phyloP scores from a whole-genome alignment of 2,888 invertebrate genomes.

The Apodemia hepburni region DNA sequence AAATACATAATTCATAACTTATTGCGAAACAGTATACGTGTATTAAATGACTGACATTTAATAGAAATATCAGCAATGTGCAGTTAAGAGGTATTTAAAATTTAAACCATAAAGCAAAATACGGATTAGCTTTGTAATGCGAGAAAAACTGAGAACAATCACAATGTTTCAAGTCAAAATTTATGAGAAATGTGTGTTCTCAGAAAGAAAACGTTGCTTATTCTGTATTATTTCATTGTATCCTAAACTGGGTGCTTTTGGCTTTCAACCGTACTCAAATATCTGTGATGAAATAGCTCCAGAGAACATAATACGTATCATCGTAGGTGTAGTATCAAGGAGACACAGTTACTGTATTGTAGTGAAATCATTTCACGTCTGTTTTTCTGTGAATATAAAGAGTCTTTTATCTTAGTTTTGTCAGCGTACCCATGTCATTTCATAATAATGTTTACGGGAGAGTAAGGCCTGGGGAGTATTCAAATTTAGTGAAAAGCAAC shows the following conservation, averaged over 20 bases:
- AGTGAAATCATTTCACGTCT: background rate
- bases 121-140: no score
- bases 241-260: background rate
- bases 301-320: background rate
- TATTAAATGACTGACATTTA: no score
- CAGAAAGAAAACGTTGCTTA: no score
- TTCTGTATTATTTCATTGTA: no score
- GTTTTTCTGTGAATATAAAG: background rate
- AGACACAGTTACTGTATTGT: background rate
- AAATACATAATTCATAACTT: no score
- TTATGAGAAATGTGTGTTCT: no score
- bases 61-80: no score
- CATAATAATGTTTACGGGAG: background rate
- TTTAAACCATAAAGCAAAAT: no score
- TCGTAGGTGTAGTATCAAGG: background rate
- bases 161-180: no score
- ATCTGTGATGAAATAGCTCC: background rate
- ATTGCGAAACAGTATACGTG: no score
- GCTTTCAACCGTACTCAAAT: background rate
- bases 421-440: background rate
- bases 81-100: no score
- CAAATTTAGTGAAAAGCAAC: background rate
- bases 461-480: background rate
- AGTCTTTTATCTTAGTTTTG: background rate
- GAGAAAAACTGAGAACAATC: no score